Conservation (phyloP, 1,140 invertebrate genomes). For the Heliconius nattereri region DNA sequence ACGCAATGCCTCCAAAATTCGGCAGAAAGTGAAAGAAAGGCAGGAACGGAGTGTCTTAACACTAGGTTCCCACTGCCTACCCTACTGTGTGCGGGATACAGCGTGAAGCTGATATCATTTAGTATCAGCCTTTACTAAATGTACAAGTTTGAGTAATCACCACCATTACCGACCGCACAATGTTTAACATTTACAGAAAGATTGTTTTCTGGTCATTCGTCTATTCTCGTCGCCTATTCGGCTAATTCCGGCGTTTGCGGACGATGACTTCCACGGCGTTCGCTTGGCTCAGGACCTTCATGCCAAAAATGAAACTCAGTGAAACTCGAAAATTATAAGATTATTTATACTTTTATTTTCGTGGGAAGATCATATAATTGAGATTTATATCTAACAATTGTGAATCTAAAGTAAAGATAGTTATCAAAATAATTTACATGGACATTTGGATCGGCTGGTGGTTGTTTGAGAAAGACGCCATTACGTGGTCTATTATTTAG, state of each 20-base stretch:
- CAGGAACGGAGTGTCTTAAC: too few relatives aligned
- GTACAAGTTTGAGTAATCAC: not conserved
- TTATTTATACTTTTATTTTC: not conserved
- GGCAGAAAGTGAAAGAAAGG: too few relatives aligned
- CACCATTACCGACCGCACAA: constrained; percentile 45
- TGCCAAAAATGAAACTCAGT: constrained; percentile 34
- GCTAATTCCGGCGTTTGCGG: constrained; percentile 71
- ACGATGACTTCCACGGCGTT: constrained; percentile 73
- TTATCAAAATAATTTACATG: constrained; percentile 2
- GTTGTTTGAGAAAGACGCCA: not conserved
- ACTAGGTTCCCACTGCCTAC: too few relatives aligned
- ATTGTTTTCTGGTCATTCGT: constrained; percentile 62
- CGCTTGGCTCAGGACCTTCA: constrained; percentile 66
- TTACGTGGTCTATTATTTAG: not conserved
- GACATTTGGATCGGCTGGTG: not conserved
- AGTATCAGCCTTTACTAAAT: not conserved
- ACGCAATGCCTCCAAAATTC: too few relatives aligned
- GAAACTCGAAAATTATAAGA: not conserved
- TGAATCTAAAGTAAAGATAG: constrained; percentile 12
- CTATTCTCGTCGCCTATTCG: constrained; percentile 70
- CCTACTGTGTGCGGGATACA: too few relatives aligned
- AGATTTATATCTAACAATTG: not conserved
- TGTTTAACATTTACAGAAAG: constrained; percentile 60
- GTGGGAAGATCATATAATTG: not conserved
- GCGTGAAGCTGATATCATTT: too few relatives aligned